Evolutionary conservation across 2,797 vertebrate species (phyloP).

Genomic region (Smutsia gigantea): DNA sequence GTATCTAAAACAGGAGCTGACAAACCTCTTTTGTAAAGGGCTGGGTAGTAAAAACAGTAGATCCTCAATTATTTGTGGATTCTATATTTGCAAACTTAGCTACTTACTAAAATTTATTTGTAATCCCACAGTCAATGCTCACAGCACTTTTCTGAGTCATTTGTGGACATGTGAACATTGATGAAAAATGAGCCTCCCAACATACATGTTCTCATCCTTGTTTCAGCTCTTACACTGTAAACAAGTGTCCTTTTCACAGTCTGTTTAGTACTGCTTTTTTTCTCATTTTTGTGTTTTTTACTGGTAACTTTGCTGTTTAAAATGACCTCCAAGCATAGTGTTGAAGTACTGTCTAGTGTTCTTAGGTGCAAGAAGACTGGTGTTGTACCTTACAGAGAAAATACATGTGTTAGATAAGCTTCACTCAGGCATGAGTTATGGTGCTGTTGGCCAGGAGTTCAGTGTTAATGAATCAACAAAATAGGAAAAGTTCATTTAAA

Average conservation of each 20-base stretch:
- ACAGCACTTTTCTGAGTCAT: not conserved
- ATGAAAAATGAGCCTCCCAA: not conserved
- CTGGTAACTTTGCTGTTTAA: not conserved
- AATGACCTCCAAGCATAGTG: not conserved
- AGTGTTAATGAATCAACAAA: not conserved
- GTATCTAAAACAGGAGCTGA: not conserved
- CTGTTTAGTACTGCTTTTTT: not conserved
- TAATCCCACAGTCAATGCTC: not conserved
- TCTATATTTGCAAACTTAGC: not conserved
- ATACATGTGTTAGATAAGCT: not conserved
- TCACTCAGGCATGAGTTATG: not conserved
- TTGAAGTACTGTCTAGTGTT: not conserved
- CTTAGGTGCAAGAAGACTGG: no score
- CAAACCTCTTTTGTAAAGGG: not conserved
- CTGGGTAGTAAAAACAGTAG: not conserved
- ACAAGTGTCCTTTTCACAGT: not conserved
- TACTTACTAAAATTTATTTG: not conserved
- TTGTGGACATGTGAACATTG: not conserved
- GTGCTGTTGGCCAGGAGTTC: not conserved
- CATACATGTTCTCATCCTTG: not conserved
- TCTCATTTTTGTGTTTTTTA: not conserved
- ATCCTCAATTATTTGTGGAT: not conserved
- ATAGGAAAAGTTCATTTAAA: not conserved
- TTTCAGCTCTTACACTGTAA: not conserved
- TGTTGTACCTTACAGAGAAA: not conserved